Percentiles rank a stretch among this genome's conserved stretches.
phyloP scores from a whole-genome alignment of 2,113 vertebrate genomes.

The Baryphthengus martii region DNA sequence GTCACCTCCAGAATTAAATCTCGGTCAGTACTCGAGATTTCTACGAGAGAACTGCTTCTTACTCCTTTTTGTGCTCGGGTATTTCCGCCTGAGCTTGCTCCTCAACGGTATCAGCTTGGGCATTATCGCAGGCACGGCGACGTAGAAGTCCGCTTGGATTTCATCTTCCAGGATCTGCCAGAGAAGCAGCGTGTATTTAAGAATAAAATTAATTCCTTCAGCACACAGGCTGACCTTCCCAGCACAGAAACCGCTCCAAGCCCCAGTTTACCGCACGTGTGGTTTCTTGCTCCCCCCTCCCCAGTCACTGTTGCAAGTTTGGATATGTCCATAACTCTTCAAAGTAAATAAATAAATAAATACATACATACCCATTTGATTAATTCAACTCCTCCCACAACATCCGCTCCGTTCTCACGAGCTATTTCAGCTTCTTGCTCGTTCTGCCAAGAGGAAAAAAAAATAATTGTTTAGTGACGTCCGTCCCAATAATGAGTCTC shows the following conservation, averaged over 20 bases:
- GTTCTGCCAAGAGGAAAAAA: conserved; percentile 71
- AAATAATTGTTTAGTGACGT: not conserved
- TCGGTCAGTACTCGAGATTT: not conserved
- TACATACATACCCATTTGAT: conserved; percentile 81
- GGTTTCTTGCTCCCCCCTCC: not conserved
- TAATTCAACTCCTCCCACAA: conserved; percentile 85
- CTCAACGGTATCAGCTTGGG: conserved; percentile 80
- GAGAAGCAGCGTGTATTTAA: too few relatives aligned
- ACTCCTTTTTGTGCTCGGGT: conserved; percentile 83
- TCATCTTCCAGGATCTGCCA: conserved; percentile 90
- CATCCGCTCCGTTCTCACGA: conserved; percentile 77
- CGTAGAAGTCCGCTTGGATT: conserved; percentile 85
- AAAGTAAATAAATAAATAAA: not conserved
- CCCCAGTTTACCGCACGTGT: accelerated
- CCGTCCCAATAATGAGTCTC: not conserved
- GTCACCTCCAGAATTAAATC: not conserved
- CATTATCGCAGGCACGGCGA: conserved; percentile 86
- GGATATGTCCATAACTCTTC: accelerated
- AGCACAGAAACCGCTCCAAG: not conserved
- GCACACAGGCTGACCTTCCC: accelerated
- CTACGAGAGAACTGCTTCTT: not conserved
- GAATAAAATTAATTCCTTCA: not conserved
- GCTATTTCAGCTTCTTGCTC: conserved; percentile 78
- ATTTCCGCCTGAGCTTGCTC: conserved; percentile 84
- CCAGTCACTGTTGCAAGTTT: not conserved